Conservation (phyloP, 1,140 invertebrate genomes). For the Rhopalosiphum maidis region DNA sequence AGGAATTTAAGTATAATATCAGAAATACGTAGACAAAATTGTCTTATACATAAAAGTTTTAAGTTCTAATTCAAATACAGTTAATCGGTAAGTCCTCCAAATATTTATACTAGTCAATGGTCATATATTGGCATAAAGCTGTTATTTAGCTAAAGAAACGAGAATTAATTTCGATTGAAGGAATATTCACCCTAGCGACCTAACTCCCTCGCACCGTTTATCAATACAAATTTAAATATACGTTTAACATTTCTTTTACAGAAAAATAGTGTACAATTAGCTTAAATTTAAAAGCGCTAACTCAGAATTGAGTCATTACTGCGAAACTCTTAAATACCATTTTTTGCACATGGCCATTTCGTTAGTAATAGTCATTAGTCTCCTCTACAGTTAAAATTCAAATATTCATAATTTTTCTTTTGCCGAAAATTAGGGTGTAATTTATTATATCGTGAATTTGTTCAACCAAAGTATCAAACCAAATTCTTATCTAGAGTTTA, state of each 20-base stretch:
- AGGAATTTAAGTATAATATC: too few relatives aligned
- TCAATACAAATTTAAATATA: not conserved
- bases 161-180: not conserved
- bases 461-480: not conserved
- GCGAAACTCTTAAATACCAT: not conserved
- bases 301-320: not conserved
- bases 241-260: not conserved
- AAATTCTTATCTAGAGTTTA: not conserved
- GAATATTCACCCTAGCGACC: too few relatives aligned
- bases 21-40: too few relatives aligned
- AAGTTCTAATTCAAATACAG: too few relatives aligned
- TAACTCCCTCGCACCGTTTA: not conserved
- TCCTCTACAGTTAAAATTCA: not conserved
- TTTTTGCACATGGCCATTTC: not conserved
- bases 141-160: not conserved
- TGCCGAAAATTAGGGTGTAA: not conserved
- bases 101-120: not conserved
- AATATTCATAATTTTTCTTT: not conserved
- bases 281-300: not conserved
- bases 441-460: not conserved
- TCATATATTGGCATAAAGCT: not conserved
- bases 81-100: not conserved
- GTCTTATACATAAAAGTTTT: too few relatives aligned
- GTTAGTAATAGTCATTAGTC: not conserved
- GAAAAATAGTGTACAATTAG: not conserved